Conservation (phyloP, 2,888 invertebrate genomes). For the Nysson spinosus region DNA sequence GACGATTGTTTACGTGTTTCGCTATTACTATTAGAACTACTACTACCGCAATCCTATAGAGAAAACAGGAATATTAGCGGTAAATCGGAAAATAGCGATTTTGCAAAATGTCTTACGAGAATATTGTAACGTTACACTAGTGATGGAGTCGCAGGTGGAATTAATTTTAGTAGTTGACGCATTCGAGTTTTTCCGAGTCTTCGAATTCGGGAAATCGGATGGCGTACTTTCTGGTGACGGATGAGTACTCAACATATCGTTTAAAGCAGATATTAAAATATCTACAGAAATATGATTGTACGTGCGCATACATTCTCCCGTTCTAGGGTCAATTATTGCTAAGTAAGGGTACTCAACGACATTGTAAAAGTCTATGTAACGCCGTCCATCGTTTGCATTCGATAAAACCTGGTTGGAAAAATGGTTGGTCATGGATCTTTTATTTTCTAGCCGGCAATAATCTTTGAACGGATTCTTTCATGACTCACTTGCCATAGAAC, state of each 20-base stretch:
- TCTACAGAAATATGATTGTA: conserved; percentile 73
- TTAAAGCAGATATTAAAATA: conserved; percentile 70
- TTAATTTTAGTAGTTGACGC: conserved; percentile 44
- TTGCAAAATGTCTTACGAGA: background rate
- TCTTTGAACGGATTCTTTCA: too few relatives aligned
- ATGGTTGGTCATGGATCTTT: background rate
- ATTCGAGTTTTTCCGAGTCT: conserved; percentile 45
- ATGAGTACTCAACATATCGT: conserved; percentile 73
- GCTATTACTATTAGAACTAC: too few relatives aligned
- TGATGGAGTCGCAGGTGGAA: conserved; percentile 43
- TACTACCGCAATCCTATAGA: conserved; percentile 36
- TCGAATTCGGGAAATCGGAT: conserved; percentile 56
- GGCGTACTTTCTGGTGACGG: conserved; percentile 73
- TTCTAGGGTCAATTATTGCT: conserved; percentile 83
- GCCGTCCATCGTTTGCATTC: conserved; percentile 80
- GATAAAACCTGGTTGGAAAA: conserved; percentile 67
- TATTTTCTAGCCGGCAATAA: too few relatives aligned
- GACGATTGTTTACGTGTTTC: too few relatives aligned
- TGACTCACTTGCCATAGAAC: conserved; percentile 83
- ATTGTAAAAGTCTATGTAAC: conserved; percentile 83
- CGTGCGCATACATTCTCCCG: conserved; percentile 80
- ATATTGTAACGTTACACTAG: conserved; percentile 41
- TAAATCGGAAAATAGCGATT: background rate
- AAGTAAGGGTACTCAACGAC: conserved; percentile 82
- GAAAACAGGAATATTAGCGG: background rate